phyloP scores from a whole-genome alignment of 1,140 invertebrate genomes.

The Probaryconus sp. region DNA sequence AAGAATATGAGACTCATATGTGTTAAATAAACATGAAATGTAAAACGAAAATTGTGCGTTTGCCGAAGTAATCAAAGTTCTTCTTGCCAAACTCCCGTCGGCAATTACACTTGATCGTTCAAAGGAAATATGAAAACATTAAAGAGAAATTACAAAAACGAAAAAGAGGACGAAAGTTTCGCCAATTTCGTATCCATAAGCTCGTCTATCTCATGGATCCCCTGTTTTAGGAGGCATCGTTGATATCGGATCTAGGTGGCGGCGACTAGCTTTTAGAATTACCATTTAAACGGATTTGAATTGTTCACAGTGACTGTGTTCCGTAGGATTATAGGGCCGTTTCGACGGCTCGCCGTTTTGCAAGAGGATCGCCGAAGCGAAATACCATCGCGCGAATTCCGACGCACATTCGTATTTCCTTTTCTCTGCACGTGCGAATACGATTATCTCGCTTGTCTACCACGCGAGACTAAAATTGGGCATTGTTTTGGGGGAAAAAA shows the following conservation, averaged over 20 bases:
- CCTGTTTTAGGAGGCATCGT: conserved; percentile 37
- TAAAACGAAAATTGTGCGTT: no score
- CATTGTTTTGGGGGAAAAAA: conserved; percentile 40
- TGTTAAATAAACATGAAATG: no score
- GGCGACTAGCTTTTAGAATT: conserved; percentile 66
- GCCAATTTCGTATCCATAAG: conserved; percentile 42
- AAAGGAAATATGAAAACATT: conserved; percentile 22
- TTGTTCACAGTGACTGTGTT: conserved; percentile 66
- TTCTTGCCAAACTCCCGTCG: no score
- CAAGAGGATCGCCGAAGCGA: conserved; percentile 50
- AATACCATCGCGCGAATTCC: conserved; percentile 58
- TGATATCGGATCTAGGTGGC: conserved; percentile 53
- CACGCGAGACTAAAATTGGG: conserved; percentile 39
- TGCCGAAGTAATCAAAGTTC: no score
- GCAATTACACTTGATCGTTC: no score
- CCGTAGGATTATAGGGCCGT: conserved; percentile 66
- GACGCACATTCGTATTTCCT: conserved; percentile 60
- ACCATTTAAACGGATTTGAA: conserved; percentile 73
- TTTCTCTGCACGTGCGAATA: conserved; percentile 50
- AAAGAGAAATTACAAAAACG: conserved; percentile 23
- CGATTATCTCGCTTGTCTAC: conserved; percentile 54
- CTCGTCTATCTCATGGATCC: conserved; percentile 28
- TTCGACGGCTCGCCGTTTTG: conserved; percentile 50
- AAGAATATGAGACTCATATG: no score
- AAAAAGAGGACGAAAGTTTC: conserved; percentile 4